These are phyloP conservation scores for Seira ritae DNA, from an alignment of 2,888 invertebrate genomes.

Conservation along the genomic window DNA sequence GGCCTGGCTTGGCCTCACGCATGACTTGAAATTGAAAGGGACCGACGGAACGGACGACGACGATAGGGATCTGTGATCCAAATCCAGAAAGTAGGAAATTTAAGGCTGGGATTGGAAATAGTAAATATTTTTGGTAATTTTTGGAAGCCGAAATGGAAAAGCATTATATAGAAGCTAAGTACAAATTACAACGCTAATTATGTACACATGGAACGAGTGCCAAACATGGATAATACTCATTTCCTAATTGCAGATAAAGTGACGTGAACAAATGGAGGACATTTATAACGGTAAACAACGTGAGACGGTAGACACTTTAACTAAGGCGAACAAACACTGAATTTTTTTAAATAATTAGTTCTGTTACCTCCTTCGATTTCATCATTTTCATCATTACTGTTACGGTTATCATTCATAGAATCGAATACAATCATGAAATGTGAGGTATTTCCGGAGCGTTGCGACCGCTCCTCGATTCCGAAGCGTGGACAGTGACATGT, in stretches of 20 bases:
- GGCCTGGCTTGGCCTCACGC: no score
- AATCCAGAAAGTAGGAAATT: no score
- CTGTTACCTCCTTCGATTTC: not conserved
- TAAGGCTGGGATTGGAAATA: no score
- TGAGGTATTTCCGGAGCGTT: slow-evolving; percentile 42
- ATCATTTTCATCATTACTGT: no score
- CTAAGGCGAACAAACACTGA: not conserved
- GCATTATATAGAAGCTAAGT: no score
- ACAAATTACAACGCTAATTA: no score
- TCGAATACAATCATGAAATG: slow-evolving; percentile 34
- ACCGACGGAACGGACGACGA: no score
- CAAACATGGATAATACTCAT: not conserved
- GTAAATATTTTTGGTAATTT: no score
- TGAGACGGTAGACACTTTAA: slow-evolving; percentile 3
- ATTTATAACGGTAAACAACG: not conserved
- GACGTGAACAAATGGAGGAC: not conserved
- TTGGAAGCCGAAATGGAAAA: no score
- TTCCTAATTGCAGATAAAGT: not conserved
- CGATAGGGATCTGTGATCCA: no score
- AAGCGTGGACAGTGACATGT: slow-evolving; percentile 45
- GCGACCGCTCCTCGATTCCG: slow-evolving; percentile 10
- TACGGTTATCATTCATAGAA: not conserved
- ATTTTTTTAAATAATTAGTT: not conserved
- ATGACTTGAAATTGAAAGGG: no score
- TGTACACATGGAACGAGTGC: not conserved